These are phyloP conservation scores for Asbolus verrucosus DNA, from an alignment of 1,140 invertebrate species.

Conservation along the genomic window DNA sequence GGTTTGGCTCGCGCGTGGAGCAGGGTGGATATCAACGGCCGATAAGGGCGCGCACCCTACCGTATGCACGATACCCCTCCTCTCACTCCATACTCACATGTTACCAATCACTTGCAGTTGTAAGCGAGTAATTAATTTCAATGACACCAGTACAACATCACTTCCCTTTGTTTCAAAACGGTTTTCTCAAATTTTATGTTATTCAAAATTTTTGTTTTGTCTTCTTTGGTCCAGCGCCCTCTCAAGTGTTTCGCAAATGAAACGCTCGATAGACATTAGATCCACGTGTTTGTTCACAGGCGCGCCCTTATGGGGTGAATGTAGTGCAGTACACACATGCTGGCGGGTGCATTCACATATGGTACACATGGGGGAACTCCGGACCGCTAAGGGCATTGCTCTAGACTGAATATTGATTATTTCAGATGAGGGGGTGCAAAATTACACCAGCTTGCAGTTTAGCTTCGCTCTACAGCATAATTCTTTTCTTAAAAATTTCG, in stretches of 20 bases:
- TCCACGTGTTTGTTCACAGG: conserved; percentile 43
- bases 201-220: too few species aligned
- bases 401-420: conserved; percentile 50
- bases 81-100: conserved; percentile 3
- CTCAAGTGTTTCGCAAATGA: conserved; percentile 8
- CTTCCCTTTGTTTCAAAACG: too few species aligned
- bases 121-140: too few species aligned
- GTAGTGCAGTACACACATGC: conserved; percentile 48
- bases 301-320: conserved; percentile 49
- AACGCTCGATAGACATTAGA: conserved; percentile 33
- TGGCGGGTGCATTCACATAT: conserved; percentile 52
- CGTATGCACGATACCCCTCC: conserved; percentile 16
- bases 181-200: not conserved
- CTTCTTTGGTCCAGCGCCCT: not conserved
- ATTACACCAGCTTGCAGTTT: conserved; percentile 44
- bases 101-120: too few species aligned
- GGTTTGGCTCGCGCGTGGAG: conserved; percentile 49
- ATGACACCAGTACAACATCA: too few species aligned
- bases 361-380: conserved; percentile 49
- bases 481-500: not conserved
- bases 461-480: not conserved
- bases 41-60: conserved; percentile 51
- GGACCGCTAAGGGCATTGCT: conserved; percentile 48
- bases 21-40: conserved; percentile 51
- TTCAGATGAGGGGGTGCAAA: conserved; percentile 45